Conservation (phyloP, 2,888 invertebrate species). For the Dioctria rufipes region DNA sequence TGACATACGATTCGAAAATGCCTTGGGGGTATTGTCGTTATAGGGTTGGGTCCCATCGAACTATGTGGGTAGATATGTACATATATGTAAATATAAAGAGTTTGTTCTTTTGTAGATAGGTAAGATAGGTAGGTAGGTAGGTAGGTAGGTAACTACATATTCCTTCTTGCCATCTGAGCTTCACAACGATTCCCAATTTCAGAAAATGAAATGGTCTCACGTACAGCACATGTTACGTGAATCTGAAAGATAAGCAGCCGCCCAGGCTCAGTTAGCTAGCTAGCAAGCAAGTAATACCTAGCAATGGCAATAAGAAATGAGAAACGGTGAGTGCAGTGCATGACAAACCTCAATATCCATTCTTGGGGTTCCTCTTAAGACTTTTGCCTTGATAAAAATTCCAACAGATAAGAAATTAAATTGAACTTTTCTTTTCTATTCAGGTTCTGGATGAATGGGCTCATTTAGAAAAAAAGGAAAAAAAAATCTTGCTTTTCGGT, state of each 20-base stretch:
- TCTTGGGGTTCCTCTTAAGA: not conserved
- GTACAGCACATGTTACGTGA: slow-evolving; percentile 33
- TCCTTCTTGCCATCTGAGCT: not conserved
- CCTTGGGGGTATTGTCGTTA: not conserved
- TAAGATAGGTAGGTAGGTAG: no score
- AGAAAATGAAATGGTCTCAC: slow-evolving; percentile 37
- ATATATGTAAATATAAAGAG: no score
- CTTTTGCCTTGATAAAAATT: not conserved
- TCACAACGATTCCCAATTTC: slow-evolving; percentile 20
- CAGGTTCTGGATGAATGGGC: slow-evolving; percentile 11
- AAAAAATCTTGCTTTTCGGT: slow-evolving; percentile 6
- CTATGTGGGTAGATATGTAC: no score
- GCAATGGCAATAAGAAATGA: not conserved
- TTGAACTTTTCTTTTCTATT: not conserved
- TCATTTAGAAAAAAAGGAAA: not conserved
- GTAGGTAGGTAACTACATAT: no score
- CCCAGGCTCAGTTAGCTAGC: not conserved
- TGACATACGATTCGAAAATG: not conserved
- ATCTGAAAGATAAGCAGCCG: slow-evolving; percentile 31
- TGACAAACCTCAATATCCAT: slow-evolving; percentile 5
- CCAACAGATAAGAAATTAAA: slow-evolving; percentile 31
- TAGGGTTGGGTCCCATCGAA: not conserved
- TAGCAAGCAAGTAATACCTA: not conserved
- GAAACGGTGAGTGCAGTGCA: not conserved
- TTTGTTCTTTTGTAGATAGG: no score